Evolutionary conservation across 2,797 vertebrate genomes (phyloP), one percentile per base, ranked within the genome.

Genomic region (Hydrolagus colliei): DNA sequence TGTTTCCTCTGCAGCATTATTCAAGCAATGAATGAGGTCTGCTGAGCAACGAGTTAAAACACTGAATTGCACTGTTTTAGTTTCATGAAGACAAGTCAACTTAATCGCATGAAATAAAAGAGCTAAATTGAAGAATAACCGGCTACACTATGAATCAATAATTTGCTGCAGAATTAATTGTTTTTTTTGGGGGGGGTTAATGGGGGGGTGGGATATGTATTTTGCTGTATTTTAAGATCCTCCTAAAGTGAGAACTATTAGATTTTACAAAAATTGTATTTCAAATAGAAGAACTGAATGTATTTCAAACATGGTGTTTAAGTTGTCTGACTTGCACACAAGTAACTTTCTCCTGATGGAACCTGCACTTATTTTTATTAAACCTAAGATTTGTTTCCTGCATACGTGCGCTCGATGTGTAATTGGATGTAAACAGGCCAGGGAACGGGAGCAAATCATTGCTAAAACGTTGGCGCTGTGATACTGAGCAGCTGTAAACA

Each of bases 21-120:
- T 86, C 32, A 77, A 22, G 94, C 95, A 88, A 97, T 98, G 95
- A 92, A 97, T 88, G 88, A 89, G 0, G 95, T 94, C 87, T 99
- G 98, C 89, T 89, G 89, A 74, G 4, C 11, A 52, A 71, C 16
- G 32, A 71, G 32, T 71, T 84, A 71, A 84, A 20, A 32, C 62
- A 68, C 79, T 67, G 63, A 9, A 41, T 35, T 11, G 32, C 20
- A 84, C 41, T 20, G 65, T 41, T 35, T 35, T 52, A 27, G 41
- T 52, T 52, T 52, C 41, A 6, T 52, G 41, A 52, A 11, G 65
- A 71, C 67, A 71, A 71, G 9, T 82, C 71, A 5, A 27, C 27
- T 10, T 20, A 16, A 10, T 52, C 4, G 12, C 41, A 1, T 71
- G 2, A 9, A 5, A 20, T 84, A 35, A 14, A 2, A 65, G n/a